A percentile compares a stretch with the other conserved stretches of the same genome.
Conservation (phyloP, 2,797 vertebrate genomes). For the Protosalanx chinensis region DNA sequence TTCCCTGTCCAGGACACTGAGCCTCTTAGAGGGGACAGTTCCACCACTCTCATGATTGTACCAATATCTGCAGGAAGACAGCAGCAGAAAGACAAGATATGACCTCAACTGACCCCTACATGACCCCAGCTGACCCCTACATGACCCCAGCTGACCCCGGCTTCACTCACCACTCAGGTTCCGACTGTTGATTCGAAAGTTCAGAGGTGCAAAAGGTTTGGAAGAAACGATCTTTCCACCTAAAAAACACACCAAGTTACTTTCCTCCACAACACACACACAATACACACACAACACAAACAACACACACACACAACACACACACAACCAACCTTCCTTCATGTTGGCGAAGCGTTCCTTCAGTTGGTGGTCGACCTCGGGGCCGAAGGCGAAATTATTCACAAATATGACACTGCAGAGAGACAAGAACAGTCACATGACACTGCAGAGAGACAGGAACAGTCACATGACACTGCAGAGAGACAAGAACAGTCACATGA, state of each 20-base stretch:
- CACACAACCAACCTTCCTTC: constrained; percentile 92
- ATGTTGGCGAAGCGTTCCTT: constrained; percentile 99
- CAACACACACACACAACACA: background rate
- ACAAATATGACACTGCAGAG: constrained; percentile 99
- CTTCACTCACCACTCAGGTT: constrained; percentile 93
- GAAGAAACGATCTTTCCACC: constrained; percentile 99
- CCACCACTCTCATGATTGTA: constrained; percentile 99
- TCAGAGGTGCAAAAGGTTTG: constrained; percentile 99
- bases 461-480: too few species aligned
- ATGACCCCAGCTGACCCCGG: background rate
- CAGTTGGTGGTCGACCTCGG: constrained; percentile 99
- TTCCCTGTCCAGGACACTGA: constrained; percentile 99
- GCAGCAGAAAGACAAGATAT: background rate
- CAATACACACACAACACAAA: background rate
- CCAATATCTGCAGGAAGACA: constrained; percentile 83
- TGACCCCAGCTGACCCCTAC: too few species aligned
- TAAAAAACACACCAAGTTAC: constrained; percentile 48
- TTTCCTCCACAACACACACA: too few species aligned
- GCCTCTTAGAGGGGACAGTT: constrained; percentile 94
- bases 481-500: too few species aligned
- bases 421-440: constrained; percentile 42
- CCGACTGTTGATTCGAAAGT: constrained; percentile 99
- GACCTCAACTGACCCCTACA: background rate
- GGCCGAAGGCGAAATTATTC: constrained; percentile 99
- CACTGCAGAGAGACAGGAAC: too few species aligned